These are phyloP conservation scores for Heptranchias perlo DNA, from an alignment of 2,113 vertebrate genomes.

Conservation along the genomic window DNA sequence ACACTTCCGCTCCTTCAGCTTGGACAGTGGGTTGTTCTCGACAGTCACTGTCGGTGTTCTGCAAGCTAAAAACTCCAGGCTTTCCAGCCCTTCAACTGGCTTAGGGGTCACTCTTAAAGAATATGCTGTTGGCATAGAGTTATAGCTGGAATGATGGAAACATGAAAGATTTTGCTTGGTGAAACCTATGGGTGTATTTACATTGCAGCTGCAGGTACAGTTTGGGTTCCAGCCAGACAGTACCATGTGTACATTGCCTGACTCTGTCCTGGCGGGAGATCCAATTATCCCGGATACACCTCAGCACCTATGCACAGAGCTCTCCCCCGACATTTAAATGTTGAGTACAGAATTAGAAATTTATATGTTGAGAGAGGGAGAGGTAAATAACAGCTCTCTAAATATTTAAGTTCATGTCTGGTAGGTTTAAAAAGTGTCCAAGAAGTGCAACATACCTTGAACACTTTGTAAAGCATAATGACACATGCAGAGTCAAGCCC, in stretches of 20 bases:
- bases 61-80: background rate
- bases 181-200: background rate
- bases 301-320: too few relatives aligned
- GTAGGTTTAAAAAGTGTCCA: background rate
- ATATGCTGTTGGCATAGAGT: background rate
- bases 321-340: too few relatives aligned
- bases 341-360: background rate
- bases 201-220: background rate
- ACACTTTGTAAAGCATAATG: background rate
- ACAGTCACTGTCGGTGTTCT: background rate
- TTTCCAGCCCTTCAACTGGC: background rate
- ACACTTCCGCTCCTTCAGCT: background rate
- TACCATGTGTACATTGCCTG: too few relatives aligned
- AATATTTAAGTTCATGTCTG: background rate
- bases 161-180: background rate
- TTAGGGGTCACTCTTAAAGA: background rate
- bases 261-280: background rate
- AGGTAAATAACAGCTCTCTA: background rate
- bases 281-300: background rate
- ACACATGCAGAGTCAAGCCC: too few relatives aligned
- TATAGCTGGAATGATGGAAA: background rate
- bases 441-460: background rate
- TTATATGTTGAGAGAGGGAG: background rate
- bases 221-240: background rate
- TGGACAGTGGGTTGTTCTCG: background rate